Percentiles rank a stretch among this genome's conserved stretches.
These are phyloP conservation scores for Amazona guildingii DNA, from an alignment of 2,113 vertebrate species.

Conservation along the genomic window DNA sequence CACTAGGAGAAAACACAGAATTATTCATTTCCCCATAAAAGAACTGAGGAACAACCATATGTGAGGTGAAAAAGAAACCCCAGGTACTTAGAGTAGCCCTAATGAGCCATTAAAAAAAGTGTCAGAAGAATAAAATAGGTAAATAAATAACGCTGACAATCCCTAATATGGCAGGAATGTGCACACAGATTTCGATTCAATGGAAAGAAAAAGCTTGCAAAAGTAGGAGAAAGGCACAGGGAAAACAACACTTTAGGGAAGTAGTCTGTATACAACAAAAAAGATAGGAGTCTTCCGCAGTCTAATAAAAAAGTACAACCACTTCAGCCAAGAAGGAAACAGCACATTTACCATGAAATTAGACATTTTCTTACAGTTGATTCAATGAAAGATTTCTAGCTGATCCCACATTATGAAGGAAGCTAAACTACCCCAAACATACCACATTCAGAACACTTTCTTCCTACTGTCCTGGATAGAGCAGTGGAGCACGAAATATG, in stretches of 20 bases:
- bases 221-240: background rate
- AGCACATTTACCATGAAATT: background rate
- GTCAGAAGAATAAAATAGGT: background rate
- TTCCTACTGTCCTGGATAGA: background rate
- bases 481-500: background rate
- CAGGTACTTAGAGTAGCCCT: background rate
- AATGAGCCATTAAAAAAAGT: background rate
- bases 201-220: background rate
- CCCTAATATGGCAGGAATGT: background rate
- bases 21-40: background rate
- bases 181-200: background rate
- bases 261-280: background rate
- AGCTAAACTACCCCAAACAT: background rate
- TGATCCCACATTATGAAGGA: background rate
- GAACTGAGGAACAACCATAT: background rate
- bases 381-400: background rate
- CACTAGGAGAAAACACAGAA: background rate
- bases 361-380: background rate
- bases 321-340: background rate
- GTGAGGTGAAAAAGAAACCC: background rate
- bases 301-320: background rate
- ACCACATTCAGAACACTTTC: background rate
- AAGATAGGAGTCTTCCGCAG: background rate
- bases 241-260: background rate
- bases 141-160: background rate